Evolutionary conservation across 2,113 vertebrate species (phyloP).

Genomic region (Tiliqua scincoides): DNA sequence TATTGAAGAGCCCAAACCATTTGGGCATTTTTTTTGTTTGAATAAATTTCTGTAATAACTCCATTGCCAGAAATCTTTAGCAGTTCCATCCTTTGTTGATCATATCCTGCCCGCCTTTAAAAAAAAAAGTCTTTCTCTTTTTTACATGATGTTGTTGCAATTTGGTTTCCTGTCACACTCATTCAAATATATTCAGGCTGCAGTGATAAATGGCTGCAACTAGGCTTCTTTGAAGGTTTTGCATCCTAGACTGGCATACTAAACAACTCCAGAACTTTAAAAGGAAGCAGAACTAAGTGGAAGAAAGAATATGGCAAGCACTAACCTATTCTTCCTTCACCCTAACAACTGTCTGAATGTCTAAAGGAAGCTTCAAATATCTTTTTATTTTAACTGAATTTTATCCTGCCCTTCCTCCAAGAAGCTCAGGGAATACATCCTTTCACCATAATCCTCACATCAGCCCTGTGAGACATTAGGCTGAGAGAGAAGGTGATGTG

Average conservation of each 20-base stretch:
- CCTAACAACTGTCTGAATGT: not conserved
- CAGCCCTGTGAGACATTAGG: not conserved
- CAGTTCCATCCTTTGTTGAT: not conserved
- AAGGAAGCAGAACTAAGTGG: not conserved
- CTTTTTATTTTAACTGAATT: not conserved
- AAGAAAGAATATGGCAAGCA: not conserved
- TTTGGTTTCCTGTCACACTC: constrained; percentile 1
- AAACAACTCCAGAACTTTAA: not conserved
- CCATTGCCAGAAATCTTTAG: not conserved
- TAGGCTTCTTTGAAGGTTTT: not conserved
- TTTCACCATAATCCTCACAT: not conserved
- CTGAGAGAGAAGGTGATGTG: too few relatives aligned
- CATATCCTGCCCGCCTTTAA: not conserved
- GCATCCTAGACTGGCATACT: not conserved
- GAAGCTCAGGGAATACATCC: not conserved
- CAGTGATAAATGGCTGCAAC: not conserved
- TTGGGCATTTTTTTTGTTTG: not conserved
- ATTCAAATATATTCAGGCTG: not conserved
- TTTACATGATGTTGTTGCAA: not conserved
- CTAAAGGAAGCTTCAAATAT: not conserved
- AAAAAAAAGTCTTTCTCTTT: not conserved
- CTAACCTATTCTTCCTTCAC: not conserved
- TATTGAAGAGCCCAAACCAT: not conserved
- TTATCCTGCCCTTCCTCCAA: not conserved
- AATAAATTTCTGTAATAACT: not conserved